A percentile compares a stretch with the other conserved stretches of the same genome.
These are phyloP conservation scores for Itoplectis maculator DNA, from an alignment of 2,888 invertebrate genomes.

Conservation along the genomic window DNA sequence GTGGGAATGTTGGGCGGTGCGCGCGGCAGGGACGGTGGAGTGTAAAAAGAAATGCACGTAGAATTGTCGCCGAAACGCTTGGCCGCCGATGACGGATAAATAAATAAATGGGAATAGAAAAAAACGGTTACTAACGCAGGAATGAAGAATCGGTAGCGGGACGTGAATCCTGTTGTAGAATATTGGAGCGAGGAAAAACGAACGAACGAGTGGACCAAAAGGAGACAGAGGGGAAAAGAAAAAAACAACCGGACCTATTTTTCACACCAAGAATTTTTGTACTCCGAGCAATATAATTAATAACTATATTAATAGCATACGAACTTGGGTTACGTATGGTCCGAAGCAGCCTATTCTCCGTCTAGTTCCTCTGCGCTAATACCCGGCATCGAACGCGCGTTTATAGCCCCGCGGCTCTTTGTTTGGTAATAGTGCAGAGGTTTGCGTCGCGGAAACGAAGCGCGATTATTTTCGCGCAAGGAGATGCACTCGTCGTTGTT, in stretches of 20 bases:
- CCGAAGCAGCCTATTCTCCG: constrained; percentile 55
- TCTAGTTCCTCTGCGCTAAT: constrained; percentile 62
- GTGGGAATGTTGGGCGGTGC: constrained; percentile 52
- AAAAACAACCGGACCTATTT: constrained; percentile 70
- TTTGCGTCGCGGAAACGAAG: constrained; percentile 41
- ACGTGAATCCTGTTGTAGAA: neutral
- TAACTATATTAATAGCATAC: constrained; percentile 48
- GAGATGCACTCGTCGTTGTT: neutral
- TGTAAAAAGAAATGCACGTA: constrained; percentile 41
- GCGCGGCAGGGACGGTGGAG: constrained; percentile 57
- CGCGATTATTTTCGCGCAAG: constrained; percentile 39
- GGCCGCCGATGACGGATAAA: neutral
- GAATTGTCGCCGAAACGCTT: constrained; percentile 36
- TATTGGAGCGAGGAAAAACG: constrained; percentile 37
- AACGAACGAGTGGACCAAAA: constrained; percentile 62
- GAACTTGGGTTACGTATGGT: constrained; percentile 57
- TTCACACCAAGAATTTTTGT: constrained; percentile 70
- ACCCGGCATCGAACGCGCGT: constrained; percentile 17
- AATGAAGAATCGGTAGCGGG: neutral
- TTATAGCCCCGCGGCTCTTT: constrained; percentile 20
- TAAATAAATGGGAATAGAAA: neutral
- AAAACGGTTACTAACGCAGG: neutral
- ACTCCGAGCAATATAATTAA: constrained; percentile 62
- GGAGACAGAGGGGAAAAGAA: constrained; percentile 65
- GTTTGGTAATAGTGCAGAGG: constrained; percentile 43